Conservation (phyloP, 2,113 vertebrate genomes). For the Vireo altiloquus region DNA sequence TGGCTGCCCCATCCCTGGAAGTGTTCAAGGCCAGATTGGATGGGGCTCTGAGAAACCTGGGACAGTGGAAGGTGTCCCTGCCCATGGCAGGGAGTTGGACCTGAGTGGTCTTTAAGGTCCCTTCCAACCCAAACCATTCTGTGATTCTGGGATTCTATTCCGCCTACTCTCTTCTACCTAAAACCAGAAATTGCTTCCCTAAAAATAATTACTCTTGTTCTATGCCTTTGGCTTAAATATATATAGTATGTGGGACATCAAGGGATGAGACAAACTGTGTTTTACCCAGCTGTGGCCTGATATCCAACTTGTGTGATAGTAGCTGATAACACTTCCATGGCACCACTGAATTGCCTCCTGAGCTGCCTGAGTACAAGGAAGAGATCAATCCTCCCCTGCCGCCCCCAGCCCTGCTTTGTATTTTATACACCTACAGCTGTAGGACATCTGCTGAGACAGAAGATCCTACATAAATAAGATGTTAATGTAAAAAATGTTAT, state of each 20-base stretch:
- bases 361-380: not conserved
- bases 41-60: not conserved
- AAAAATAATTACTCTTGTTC: not conserved
- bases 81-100: not conserved
- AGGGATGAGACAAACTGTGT: not conserved
- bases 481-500: slow-evolving; percentile 55
- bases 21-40: not conserved
- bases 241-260: not conserved
- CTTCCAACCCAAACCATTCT: not conserved
- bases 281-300: not conserved
- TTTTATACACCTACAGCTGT: slow-evolving; percentile 52
- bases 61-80: not conserved
- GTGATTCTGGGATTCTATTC: not conserved
- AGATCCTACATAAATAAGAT: slow-evolving; percentile 52
- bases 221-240: not conserved
- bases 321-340: not conserved
- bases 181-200: not conserved
- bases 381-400: not conserved
- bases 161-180: not conserved
- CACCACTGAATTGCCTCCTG: not conserved
- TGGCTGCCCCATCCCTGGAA: not conserved
- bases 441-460: slow-evolving; percentile 33
- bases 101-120: not conserved
- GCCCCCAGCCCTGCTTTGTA: not conserved
- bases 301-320: fast-evolving